Conservation (phyloP, 2,888 invertebrate genomes). For the Esperia sulphurella region DNA sequence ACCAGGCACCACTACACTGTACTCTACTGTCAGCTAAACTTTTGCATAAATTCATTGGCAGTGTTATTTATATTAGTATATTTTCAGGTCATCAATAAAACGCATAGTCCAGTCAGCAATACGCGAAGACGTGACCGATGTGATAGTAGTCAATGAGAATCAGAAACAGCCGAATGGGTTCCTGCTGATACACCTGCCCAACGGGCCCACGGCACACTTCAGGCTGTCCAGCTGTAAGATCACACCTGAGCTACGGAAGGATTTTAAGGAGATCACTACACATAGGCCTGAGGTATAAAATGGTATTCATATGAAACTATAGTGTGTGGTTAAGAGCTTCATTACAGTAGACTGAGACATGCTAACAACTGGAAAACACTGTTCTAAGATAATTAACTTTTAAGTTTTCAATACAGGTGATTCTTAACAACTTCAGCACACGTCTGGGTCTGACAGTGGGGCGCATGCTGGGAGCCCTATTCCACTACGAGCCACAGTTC, state of each 20-base stretch:
- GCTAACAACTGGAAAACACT: too few species aligned
- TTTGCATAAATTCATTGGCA: too few species aligned
- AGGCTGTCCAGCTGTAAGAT: constrained; percentile 95
- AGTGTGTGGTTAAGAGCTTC: neutral
- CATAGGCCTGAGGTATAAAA: constrained; percentile 91
- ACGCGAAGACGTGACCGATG: constrained; percentile 89
- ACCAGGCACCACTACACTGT: too few species aligned
- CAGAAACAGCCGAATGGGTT: constrained; percentile 95
- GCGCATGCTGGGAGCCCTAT: constrained; percentile 95
- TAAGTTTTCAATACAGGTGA: too few species aligned
- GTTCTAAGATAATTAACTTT: too few species aligned
- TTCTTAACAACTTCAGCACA: constrained; percentile 97
- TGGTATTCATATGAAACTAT: neutral
- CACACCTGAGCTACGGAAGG: constrained; percentile 89
- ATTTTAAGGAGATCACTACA: constrained; percentile 88
- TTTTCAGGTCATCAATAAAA: constrained; percentile 89
- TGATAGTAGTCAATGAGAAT: constrained; percentile 96
- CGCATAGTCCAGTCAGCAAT: constrained; percentile 93
- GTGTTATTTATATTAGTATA: neutral
- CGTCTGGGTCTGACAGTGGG: constrained; percentile 94
- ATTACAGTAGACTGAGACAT: too few species aligned
- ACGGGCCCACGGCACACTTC: constrained; percentile 98
- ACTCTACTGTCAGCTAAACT: too few species aligned
- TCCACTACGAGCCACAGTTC: constrained; percentile 98
- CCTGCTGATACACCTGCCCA: constrained; percentile 94